phyloP scores from a whole-genome alignment of 2,113 vertebrate genomes.

The Crocuta crocuta region DNA sequence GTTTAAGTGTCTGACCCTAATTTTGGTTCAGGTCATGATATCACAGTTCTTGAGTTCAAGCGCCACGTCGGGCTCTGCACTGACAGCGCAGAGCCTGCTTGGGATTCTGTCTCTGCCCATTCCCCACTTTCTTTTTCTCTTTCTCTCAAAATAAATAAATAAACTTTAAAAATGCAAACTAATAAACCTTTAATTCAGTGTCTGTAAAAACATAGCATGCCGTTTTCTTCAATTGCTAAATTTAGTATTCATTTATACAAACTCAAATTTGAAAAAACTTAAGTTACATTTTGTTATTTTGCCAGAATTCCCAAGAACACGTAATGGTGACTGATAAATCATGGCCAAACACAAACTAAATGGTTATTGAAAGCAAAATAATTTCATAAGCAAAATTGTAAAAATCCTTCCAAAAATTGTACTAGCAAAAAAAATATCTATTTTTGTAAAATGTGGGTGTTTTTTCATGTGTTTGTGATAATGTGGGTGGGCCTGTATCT shows the following conservation, averaged over 20 bases:
- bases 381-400: constrained; percentile 42
- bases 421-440: background rate
- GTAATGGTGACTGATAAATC: background rate
- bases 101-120: no score
- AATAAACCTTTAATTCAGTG: background rate
- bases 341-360: constrained; percentile 38
- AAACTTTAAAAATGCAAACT: background rate
- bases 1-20: no score
- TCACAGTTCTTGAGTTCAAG: no score
- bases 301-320: constrained; percentile 37
- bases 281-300: constrained; percentile 26
- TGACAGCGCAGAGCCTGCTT: no score
- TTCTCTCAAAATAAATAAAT: no score
- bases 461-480: background rate
- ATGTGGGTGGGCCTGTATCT: background rate
- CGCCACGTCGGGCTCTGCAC: no score
- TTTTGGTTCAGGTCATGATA: no score
- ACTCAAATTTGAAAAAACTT: constrained; percentile 44
- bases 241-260: constrained; percentile 16
- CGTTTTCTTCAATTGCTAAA: constrained; percentile 47
- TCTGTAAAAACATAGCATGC: background rate
- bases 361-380: constrained; percentile 17
- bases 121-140: no score
- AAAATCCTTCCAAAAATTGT: constrained; percentile 4
- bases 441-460: background rate